phyloP scores from a whole-genome alignment of 2,797 vertebrate genomes.

The Falco berigora region DNA sequence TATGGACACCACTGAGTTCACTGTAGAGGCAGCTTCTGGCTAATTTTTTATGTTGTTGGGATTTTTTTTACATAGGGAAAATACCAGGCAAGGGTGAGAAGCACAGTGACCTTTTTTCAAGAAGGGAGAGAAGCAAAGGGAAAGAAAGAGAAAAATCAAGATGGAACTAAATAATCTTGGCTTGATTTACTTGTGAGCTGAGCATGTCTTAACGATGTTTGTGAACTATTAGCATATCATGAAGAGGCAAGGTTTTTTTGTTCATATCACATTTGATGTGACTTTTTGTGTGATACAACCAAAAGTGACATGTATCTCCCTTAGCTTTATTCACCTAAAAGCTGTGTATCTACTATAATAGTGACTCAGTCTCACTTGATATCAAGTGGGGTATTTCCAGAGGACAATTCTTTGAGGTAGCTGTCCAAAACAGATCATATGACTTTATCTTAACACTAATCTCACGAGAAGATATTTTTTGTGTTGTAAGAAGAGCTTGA shows the following conservation, averaged over 20 bases:
- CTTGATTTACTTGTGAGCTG: background rate
- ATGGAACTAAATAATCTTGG: background rate
- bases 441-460: background rate
- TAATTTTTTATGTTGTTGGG: background rate
- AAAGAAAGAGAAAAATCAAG: background rate
- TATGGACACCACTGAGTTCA: background rate
- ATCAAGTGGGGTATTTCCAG: background rate
- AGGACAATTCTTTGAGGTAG: background rate
- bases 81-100: background rate
- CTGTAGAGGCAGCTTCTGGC: background rate
- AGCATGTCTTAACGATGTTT: background rate
- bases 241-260: background rate
- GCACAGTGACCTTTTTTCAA: background rate
- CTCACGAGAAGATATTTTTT: background rate
- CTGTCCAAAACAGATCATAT: background rate
- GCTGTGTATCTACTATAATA: background rate
- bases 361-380: background rate
- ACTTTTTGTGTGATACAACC: background rate
- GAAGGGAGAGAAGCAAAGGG: background rate
- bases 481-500: background rate
- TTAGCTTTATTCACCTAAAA: background rate
- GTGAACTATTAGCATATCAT: background rate
- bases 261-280: fast-evolving
- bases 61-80: background rate
- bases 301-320: background rate